Evolutionary conservation across 2,888 invertebrate species (phyloP), one percentile per base, ranked within the genome.

Genomic region (Lasius fuliginosus): DNA sequence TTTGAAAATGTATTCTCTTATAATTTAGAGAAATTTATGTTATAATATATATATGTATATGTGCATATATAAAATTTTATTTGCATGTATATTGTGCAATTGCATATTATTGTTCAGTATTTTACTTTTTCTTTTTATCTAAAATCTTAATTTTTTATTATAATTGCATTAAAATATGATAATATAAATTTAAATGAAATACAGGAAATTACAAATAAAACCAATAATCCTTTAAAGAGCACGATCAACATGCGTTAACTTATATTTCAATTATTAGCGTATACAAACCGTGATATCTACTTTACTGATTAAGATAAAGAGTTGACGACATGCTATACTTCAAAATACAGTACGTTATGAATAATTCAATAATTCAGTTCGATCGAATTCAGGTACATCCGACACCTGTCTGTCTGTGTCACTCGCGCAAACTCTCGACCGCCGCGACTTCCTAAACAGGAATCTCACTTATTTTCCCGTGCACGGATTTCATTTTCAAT

Each of bases 301-400:
- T 33, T 58, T 68, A 67, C 11, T 33, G 15, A 62, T 12, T 18
- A 40, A 69, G 6, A 79, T 9, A 46, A 76, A 71, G 27, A 62
- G n/a, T 4, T 49, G 4, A 30, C 42, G 33, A 69, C 65, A 65
- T 53, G 6, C 60, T 69, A 69, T 62, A 68, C 42, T 56, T 42
- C 71, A 82, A 67, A 84, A 82, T 88, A 85, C 85, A 85, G 83
- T 87, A 89, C 87, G 87, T 89, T 90, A 90, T 93, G 90, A 92
- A 92, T 92, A 92, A 93, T 92, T 91, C 92, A 92, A 91, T 92
- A 91, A 91, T 88, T 89, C 86, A 86, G 90, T 85, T 90, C 85
- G 88, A 89, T 88, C 89, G 88, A 85, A 85, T 88, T 90, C 87
- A 86, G 85, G 83, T 89, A 84, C 73, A 86, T 87, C 84, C 74